These are phyloP conservation scores for Aproaerema taeniolella DNA, from an alignment of 2,888 invertebrate species.

Conservation along the genomic window DNA sequence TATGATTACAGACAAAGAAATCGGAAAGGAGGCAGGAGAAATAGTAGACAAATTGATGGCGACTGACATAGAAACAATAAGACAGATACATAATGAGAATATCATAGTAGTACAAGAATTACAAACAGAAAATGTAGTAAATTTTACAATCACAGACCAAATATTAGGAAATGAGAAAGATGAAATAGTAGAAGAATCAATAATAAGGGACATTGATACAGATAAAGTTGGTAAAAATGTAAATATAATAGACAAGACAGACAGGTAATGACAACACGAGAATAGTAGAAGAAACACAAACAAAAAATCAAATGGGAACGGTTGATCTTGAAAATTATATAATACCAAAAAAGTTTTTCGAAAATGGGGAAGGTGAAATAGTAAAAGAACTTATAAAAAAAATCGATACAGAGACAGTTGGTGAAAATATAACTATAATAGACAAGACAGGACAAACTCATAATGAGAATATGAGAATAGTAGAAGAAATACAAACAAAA, in stretches of 20 bases:
- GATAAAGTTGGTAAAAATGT: not conserved
- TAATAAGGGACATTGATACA: not conserved
- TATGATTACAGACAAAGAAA: too few relatives aligned
- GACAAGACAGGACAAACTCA: too few relatives aligned
- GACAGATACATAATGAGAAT: too few relatives aligned
- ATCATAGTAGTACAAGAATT: too few relatives aligned
- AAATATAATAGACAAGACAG: constrained; percentile 1
- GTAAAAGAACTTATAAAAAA: too few relatives aligned
- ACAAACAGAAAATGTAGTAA: not conserved
- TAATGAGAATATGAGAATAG: too few relatives aligned
- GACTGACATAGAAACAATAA: not conserved
- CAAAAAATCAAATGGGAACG: not conserved
- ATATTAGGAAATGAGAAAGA: not conserved
- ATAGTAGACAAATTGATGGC: too few relatives aligned
- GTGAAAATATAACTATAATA: too few relatives aligned
- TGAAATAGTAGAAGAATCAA: constrained; percentile 1
- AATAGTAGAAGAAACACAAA: not conserved
- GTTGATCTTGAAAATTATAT: constrained; percentile 1
- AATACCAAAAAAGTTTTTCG: not conserved
- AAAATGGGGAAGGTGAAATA: not conserved
- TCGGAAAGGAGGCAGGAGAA: too few relatives aligned
- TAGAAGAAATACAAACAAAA: too few relatives aligned
- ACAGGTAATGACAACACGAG: not conserved
- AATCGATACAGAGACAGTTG: too few relatives aligned
- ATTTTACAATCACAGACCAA: constrained; percentile 2